Evolutionary conservation across 1,140 invertebrate species (phyloP), one percentile per base, ranked within the genome.

Genomic region (Bombus cullumanus): DNA sequence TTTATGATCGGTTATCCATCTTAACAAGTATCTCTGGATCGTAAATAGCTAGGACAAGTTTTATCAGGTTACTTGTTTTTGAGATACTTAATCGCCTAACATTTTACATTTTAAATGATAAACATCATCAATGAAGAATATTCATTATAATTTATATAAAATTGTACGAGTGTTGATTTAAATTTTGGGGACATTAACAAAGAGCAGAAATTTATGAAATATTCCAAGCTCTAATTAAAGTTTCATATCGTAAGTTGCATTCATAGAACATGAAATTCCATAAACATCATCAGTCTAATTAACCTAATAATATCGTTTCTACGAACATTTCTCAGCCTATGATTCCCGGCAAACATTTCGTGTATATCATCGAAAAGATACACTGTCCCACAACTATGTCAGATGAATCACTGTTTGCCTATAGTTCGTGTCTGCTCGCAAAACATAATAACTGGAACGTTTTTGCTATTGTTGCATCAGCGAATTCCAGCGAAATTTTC

Each of bases 401-500:
- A 34, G 57, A 66, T 66, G 15, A 66, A 66, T 66, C 64, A 8
- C 6, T 34, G 64, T 34, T 43, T 79, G n/a, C 22, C 22, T 37
- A 25, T 39, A 22, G 59, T 77, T 62, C 37, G 25, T 31, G 34
- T 15, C 28, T 34, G 37, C 9, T 31, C 75, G 37, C 64, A 78
- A 77, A 78, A 41, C 75, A 39, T 78, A 62, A 62, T 62, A 78
- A 78, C 57, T 78, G n/a, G 75, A 78, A 78, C 59, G 62, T 31
- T 34, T 66, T 64, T 37, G n/a, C 75, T 31, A 78, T 78, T 78
- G 75, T 78, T 78, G 75, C 59, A 66, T 78, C 75, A 78, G 59
- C 57, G 59, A 41, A 64, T 78, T 25, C 57, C 75, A 64, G 39
- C 10, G n/a, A 59, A 41, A 78, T 78, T 66, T 78, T 66, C 37